These are phyloP conservation scores for Orthosia incerta DNA, from an alignment of 2,888 invertebrate genomes.

Conservation along the genomic window DNA sequence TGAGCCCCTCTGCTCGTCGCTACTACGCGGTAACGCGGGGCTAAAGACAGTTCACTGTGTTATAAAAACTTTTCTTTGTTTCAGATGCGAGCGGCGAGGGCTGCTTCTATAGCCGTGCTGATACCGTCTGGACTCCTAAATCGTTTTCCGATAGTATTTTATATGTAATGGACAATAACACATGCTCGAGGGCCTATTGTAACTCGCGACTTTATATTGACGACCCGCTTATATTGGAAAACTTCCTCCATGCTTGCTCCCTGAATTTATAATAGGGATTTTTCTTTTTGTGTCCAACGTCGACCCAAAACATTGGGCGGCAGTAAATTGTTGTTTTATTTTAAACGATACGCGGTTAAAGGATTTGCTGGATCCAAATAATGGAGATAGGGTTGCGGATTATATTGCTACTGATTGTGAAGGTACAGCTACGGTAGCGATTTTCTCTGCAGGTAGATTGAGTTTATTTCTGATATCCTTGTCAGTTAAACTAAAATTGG, in stretches of 20 bases:
- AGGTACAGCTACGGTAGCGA: conserved; percentile 27
- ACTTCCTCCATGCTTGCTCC: conserved; percentile 49
- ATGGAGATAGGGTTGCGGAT: conserved; percentile 52
- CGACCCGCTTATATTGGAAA: conserved; percentile 65
- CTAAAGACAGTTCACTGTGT: conserved; percentile 77
- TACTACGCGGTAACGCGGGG: conserved; percentile 1
- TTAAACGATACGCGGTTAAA: conserved; percentile 53
- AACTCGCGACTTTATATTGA: conserved; percentile 68
- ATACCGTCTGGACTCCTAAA: conserved; percentile 80
- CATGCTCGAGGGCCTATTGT: conserved; percentile 76
- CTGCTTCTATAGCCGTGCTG: conserved; percentile 68
- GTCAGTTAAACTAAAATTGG: conserved; percentile 14
- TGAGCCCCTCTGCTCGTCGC: not conserved
- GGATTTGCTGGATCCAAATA: conserved; percentile 43
- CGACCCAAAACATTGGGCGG: conserved; percentile 28
- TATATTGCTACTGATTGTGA: conserved; percentile 49
- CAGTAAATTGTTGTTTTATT: conserved; percentile 58
- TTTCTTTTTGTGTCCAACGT: conserved; percentile 39
- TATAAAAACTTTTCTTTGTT: conserved; percentile 88
- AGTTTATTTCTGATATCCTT: conserved; percentile 19
- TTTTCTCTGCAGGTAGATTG: conserved; percentile 14
- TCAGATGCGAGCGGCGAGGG: conserved; percentile 73
- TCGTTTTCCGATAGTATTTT: conserved; percentile 88
- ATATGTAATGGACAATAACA: conserved; percentile 87
- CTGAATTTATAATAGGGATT: conserved; percentile 60